These are phyloP conservation scores for Gnatocerus cornutus DNA, from an alignment of 2,888 invertebrate genomes.

Conservation along the genomic window DNA sequence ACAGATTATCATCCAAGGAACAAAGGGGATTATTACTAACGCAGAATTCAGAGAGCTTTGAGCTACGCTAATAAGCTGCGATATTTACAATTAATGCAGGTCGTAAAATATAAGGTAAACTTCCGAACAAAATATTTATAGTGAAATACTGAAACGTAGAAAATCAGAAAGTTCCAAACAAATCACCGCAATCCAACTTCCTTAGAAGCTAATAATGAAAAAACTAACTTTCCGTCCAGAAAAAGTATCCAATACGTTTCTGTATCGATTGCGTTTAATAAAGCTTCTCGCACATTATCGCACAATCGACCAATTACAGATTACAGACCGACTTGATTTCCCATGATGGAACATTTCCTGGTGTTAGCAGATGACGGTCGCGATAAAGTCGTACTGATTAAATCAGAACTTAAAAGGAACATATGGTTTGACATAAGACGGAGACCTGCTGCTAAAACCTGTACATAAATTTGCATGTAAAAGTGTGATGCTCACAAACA, in stretches of 20 bases:
- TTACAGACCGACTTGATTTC: conserved; percentile 34
- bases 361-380: conserved; percentile 40
- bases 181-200: background rate
- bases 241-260: conserved; percentile 6
- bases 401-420: conserved; percentile 40
- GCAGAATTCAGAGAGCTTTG: background rate
- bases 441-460: conserved; percentile 14
- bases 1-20: background rate
- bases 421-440: conserved; percentile 38
- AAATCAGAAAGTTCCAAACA: background rate
- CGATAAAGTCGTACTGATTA: conserved; percentile 44
- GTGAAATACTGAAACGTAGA: no score
- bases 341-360: conserved; percentile 40
- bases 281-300: conserved; percentile 38
- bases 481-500: conserved; percentile 8
- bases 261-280: conserved; percentile 29
- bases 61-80: no score
- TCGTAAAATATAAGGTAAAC: no score
- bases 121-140: no score
- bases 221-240: background rate
- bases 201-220: conserved; percentile 10
- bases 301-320: conserved; percentile 37
- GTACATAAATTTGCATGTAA: conserved; percentile 41
- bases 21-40: background rate
- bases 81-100: no score